phyloP scores from a whole-genome alignment of 1,140 invertebrate species.

The Portunus trituberculatus region DNA sequence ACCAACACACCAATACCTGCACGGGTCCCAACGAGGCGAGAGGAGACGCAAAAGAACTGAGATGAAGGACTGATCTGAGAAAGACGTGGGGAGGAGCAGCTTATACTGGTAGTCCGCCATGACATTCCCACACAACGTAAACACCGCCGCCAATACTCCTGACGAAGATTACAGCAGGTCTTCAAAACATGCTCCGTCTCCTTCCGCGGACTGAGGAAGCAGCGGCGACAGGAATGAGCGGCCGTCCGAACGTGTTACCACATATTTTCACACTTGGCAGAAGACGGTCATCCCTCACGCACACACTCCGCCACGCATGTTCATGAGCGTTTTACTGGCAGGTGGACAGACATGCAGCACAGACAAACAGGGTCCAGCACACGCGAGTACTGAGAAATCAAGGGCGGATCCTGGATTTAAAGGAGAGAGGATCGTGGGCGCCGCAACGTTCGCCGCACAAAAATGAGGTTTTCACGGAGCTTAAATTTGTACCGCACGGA shows the following conservation, averaged over 20 bases:
- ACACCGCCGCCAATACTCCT: too few species aligned
- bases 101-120: not conserved
- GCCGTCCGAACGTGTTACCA: not conserved
- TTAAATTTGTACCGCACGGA: not conserved
- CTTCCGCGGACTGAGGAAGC: not conserved
- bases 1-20: too few species aligned
- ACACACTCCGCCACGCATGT: not conserved
- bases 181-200: not conserved
- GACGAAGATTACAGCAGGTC: too few species aligned
- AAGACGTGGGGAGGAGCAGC: too few species aligned
- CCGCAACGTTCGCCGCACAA: slow-evolving; percentile 8
- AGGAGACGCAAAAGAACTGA: too few species aligned
- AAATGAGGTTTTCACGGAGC: not conserved
- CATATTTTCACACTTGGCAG: not conserved
- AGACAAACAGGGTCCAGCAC: not conserved
- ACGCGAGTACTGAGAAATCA: slow-evolving; percentile 21
- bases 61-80: too few species aligned
- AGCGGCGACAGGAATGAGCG: not conserved
- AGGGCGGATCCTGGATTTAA: not conserved
- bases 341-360: not conserved
- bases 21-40: too few species aligned
- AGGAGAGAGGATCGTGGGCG: not conserved
- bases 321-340: not conserved
- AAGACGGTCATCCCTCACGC: not conserved
- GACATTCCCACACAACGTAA: not conserved